Percentiles rank a stretch among this genome's conserved stretches.
Conservation (phyloP, 2,888 invertebrate species). For the Epinotia demarniana region DNA sequence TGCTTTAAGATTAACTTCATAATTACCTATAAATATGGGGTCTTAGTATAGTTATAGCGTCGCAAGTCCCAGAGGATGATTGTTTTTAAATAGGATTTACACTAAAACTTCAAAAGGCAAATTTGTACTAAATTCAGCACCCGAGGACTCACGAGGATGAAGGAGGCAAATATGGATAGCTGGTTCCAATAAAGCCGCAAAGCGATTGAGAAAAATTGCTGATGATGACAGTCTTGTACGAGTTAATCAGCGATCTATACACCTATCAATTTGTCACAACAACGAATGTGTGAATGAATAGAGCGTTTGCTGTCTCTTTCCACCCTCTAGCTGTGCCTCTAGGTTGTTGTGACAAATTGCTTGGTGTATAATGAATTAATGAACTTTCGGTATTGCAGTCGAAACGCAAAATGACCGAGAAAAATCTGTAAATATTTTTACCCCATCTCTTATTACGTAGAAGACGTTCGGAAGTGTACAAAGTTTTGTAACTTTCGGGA, state of each 20-base stretch:
- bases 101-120: not conserved
- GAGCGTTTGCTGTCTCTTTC: too few species aligned
- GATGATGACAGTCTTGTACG: slow-evolving; percentile 28
- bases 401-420: slow-evolving; percentile 18
- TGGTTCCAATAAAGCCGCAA: not conserved
- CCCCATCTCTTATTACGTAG: not conserved
- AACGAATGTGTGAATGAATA: too few species aligned
- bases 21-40: slow-evolving; percentile 3
- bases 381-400: slow-evolving; percentile 8
- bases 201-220: slow-evolving; percentile 1
- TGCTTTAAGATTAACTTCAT: not conserved
- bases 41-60: not conserved
- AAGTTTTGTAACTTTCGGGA: not conserved
- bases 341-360: too few species aligned
- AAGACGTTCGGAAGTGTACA: not conserved
- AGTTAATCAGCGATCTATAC: not conserved
- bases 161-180: slow-evolving; percentile 5
- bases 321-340: too few species aligned
- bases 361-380: not conserved
- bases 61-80: not conserved
- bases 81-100: not conserved
- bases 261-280: too few species aligned
- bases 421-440: not conserved
- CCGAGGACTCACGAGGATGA: not conserved
- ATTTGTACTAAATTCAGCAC: slow-evolving; percentile 2